Evolutionary conservation across 2,888 invertebrate species (phyloP).

Genomic region (Hoplodrina blanda): DNA sequence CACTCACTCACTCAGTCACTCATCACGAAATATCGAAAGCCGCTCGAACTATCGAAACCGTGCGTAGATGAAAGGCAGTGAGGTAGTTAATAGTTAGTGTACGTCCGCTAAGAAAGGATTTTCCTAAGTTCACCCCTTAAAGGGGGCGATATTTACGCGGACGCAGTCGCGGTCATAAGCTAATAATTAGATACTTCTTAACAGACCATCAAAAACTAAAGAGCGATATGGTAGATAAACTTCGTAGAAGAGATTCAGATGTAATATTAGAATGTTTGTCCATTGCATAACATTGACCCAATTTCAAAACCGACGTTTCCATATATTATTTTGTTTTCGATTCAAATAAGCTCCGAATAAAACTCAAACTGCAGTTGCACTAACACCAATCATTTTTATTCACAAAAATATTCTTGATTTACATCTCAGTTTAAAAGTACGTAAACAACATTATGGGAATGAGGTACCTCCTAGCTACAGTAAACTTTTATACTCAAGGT

Average conservation of each 20-base stretch:
- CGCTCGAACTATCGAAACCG: no score
- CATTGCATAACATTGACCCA: conserved; percentile 7
- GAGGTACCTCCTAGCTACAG: not conserved
- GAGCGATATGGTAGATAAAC: not conserved
- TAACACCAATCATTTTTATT: conserved; percentile 49
- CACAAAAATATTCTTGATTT: conserved; percentile 42
- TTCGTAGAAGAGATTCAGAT: not conserved
- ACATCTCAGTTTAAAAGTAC: conserved; percentile 17
- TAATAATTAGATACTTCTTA: no score
- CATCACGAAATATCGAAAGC: no score
- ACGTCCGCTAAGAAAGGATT: no score
- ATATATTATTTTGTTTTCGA: conserved; percentile 24
- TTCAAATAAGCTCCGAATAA: conserved; percentile 27
- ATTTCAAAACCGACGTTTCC: conserved; percentile 11
- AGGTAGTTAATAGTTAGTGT: no score
- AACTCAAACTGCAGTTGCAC: conserved; percentile 13
- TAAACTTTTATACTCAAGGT: conserved; percentile 2
- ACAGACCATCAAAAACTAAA: not conserved
- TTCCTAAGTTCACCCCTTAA: no score
- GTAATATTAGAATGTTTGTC: conserved; percentile 6
- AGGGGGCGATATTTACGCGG: no score
- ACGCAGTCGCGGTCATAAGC: no score
- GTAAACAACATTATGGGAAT: conserved; percentile 43
- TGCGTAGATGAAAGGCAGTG: no score
- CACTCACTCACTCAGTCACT: no score